Conservation (phyloP, 2,888 invertebrate genomes). For the Apodemia zela region DNA sequence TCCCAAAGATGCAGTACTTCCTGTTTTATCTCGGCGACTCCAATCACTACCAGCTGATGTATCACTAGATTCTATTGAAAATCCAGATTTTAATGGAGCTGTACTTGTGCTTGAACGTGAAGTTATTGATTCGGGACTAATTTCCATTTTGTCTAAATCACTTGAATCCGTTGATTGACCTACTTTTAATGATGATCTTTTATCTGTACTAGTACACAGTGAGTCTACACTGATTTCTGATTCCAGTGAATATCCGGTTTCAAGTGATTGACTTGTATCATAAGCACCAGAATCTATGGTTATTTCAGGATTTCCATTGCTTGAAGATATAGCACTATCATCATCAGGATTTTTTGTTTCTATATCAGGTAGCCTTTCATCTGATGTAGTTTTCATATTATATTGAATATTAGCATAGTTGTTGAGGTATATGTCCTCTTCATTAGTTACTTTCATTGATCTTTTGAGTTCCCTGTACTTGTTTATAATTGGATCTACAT, state of each 20-base stretch:
- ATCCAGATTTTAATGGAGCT: slow-evolving; percentile 76
- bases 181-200: slow-evolving; percentile 80
- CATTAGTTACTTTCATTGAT: slow-evolving; percentile 67
- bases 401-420: slow-evolving; percentile 72
- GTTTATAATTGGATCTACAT: slow-evolving; percentile 72
- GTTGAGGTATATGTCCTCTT: slow-evolving; percentile 66
- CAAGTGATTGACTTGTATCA: slow-evolving; percentile 72
- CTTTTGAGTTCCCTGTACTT: slow-evolving; percentile 73
- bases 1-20: slow-evolving; percentile 81
- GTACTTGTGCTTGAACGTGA: slow-evolving; percentile 74
- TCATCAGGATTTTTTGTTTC: slow-evolving; percentile 73
- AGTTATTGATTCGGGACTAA: slow-evolving; percentile 74
- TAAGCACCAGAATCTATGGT: slow-evolving; percentile 72
- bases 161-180: slow-evolving; percentile 85
- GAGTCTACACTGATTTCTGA: slow-evolving; percentile 81
- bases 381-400: slow-evolving; percentile 51
- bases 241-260: slow-evolving; percentile 75
- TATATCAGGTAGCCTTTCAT: slow-evolving; percentile 60
- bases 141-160: slow-evolving; percentile 81
- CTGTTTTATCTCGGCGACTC: slow-evolving; percentile 80
- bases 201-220: slow-evolving; percentile 76
- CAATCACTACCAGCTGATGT: slow-evolving; percentile 82
- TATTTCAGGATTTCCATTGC: slow-evolving; percentile 74
- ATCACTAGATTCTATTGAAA: slow-evolving; percentile 83
- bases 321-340: slow-evolving; percentile 70